phyloP scores from a whole-genome alignment of 2,797 vertebrate genomes.

The Coregonus sp. region DNA sequence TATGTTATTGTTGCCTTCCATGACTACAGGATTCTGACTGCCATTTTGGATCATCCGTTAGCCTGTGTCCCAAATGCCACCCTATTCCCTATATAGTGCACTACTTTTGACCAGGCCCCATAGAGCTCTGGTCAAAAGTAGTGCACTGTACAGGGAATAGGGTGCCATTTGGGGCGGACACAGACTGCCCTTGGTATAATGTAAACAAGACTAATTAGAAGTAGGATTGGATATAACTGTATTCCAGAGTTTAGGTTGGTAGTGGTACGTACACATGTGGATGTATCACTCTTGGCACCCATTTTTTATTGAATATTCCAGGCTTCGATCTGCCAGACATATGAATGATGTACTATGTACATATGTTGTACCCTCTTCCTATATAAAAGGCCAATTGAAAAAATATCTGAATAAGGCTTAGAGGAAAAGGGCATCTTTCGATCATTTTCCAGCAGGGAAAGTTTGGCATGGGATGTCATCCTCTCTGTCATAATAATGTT shows the following conservation, averaged over 20 bases:
- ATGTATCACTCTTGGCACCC: slow-evolving; percentile 7
- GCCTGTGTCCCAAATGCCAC: neutral
- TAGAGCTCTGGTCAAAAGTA: neutral
- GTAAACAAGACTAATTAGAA: neutral
- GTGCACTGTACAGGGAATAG: neutral
- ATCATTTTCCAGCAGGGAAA: neutral
- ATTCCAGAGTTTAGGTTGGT: too few relatives aligned
- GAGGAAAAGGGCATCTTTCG: neutral
- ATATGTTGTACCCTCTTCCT: neutral
- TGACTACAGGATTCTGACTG: neutral
- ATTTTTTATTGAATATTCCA: neutral
- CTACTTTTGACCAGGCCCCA: neutral
- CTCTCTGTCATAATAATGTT: too few relatives aligned
- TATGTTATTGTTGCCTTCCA: slow-evolving; percentile 3
- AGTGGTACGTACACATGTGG: too few relatives aligned
- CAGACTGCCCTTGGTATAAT: neutral
- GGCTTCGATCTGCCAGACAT: neutral
- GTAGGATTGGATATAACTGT: too few relatives aligned
- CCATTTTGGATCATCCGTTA: neutral
- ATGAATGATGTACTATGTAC: neutral
- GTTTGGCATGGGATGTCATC: too few relatives aligned
- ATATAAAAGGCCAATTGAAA: neutral
- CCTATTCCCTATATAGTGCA: neutral
- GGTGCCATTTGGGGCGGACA: neutral
- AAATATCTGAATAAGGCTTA: neutral